A percentile compares a stretch with the other conserved stretches of the same genome.
Evolutionary conservation across 2,113 vertebrate genomes (phyloP).

Genomic region (Catharus fuscescens): DNA sequence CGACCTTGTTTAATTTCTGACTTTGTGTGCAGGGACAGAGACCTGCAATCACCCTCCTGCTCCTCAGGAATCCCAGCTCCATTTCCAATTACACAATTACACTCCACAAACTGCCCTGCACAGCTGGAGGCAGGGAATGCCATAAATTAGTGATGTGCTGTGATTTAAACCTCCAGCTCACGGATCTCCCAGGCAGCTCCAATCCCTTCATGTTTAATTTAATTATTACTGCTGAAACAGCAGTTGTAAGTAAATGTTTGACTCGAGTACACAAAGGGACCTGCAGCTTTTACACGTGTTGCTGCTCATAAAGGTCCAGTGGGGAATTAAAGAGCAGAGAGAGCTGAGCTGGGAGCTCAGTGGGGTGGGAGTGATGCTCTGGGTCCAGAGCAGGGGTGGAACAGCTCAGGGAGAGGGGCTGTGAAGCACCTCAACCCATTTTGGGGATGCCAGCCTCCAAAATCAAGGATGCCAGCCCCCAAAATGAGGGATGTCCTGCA

Average conservation of each 20-base stretch:
- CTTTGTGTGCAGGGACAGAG: neutral
- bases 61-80: neutral
- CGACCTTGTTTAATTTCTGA: neutral
- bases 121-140: neutral
- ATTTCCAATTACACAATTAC: neutral
- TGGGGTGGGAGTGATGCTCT: neutral
- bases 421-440: neutral
- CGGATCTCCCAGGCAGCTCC: neutral
- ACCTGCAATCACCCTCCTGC: neutral
- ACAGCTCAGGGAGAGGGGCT: neutral
- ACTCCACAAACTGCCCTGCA: neutral
- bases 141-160: conserved; percentile 9
- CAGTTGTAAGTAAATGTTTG: conserved; percentile 60
- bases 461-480: neutral
- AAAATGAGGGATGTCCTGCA: neutral
- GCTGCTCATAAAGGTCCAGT: neutral
- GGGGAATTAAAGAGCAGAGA: neutral
- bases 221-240: conserved; percentile 46
- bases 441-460: neutral
- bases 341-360: neutral
- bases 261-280: conserved; percentile 7
- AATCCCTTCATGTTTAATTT: conserved; percentile 44
- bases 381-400: neutral
- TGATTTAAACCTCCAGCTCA: conserved; percentile 22
- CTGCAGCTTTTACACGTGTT: neutral